A percentile compares a stretch with the other conserved stretches of the same genome.
Evolutionary conservation across 2,797 vertebrate genomes (phyloP).

Genomic region (Halcyon badia): DNA sequence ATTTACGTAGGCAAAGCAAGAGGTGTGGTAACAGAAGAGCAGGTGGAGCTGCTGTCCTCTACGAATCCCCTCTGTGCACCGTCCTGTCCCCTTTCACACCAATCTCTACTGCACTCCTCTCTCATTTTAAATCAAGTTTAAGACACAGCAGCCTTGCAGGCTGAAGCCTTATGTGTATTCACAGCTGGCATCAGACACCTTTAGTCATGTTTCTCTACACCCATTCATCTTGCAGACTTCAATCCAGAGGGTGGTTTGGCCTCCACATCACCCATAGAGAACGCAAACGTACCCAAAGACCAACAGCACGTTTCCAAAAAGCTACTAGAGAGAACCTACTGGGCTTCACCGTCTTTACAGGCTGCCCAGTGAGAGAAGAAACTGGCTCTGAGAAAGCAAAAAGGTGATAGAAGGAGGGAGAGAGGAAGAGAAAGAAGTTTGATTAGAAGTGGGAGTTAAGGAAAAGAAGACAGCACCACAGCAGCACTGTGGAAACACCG

Average conservation of each 20-base stretch:
- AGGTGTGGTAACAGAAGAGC: not conserved
- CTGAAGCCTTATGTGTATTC: not conserved
- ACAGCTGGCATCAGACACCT: not conserved
- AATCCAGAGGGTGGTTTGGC: not conserved
- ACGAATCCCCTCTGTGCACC: not conserved
- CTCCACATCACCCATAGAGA: not conserved
- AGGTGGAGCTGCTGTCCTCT: not conserved
- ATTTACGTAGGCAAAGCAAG: not conserved
- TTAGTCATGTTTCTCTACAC: not conserved
- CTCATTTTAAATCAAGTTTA: not conserved
- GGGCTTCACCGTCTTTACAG: not conserved
- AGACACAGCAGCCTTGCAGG: not conserved
- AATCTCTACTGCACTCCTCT: not conserved
- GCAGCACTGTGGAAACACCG: not conserved
- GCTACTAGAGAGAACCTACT: not conserved
- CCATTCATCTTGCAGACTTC: not conserved
- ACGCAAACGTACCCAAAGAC: not conserved
- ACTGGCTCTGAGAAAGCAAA: not conserved
- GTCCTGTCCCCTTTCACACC: not conserved
- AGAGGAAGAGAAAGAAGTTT: not conserved
- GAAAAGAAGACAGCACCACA: not conserved
- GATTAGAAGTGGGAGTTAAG: not conserved
- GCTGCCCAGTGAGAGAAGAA: not conserved
- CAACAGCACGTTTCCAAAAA: not conserved
- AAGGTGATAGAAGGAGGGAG: not conserved